Evolutionary conservation across 2,888 invertebrate species (phyloP), one percentile per base, ranked within the genome.

Genomic region (Lapara coniferarum): DNA sequence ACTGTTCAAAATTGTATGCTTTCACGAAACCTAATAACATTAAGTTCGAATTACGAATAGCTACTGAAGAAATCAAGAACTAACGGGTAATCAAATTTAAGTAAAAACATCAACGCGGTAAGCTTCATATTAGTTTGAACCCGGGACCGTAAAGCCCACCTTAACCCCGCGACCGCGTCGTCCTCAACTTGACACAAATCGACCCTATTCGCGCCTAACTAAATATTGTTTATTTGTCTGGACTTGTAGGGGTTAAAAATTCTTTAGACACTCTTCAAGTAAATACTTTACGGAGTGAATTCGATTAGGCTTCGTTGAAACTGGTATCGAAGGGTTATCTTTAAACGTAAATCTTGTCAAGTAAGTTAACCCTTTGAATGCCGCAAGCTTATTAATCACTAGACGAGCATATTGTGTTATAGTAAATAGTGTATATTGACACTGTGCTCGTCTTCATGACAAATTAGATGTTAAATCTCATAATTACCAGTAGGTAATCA

Each of bases 161-260:
- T 49, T 49, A 49, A 25, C 19, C 49, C 13, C 19, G 16, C 19
- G 63, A 63, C 63, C 49, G 63, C 49, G 7, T 12, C 13, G 63
- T 63, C 63, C 63, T 49, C 49, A 19, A n/a, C 19, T 13, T 46
- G 49, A 49, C 49, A 63, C 63, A 63, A 19, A 55, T 63, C 63
- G 59, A 59, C 59, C 49, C 19, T 57, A 63, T 46, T 46, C 49
- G 16, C 19, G 46, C 46, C 63, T 63, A 63, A 49, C 63, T 63
- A 63, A 49, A 63, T 63, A 63, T 63, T 63, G 63, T 49, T 63
- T 63, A 63, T 63, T 49, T 63, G 63, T 63, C 63, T 49, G 46
- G 19, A 63, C 49, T 16, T 16, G 13, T 19, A 19, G 12, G 46
- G 59, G 59, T 44, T 59, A 59, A 59, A 16, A 49, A 63, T 63